Percentiles rank a stretch among this genome's conserved stretches.
These are phyloP conservation scores for Phalloptychus januarius DNA, from an alignment of 2,797 vertebrate species.

Conservation along the genomic window DNA sequence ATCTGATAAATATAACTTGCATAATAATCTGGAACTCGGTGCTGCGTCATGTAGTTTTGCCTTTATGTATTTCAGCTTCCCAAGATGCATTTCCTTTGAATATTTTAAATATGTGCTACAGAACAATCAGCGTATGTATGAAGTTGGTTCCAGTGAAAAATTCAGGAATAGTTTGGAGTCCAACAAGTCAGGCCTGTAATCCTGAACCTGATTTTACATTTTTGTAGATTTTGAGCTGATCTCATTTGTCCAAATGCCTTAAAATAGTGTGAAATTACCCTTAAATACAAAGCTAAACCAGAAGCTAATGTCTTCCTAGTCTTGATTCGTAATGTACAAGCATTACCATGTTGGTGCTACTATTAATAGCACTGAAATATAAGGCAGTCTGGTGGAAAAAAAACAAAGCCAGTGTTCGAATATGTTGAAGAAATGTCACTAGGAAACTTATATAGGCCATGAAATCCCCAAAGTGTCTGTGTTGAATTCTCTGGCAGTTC, in stretches of 20 bases:
- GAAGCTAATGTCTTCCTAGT: neutral
- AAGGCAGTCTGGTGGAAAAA: too few relatives aligned
- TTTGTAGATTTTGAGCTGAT: neutral
- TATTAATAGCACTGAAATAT: neutral
- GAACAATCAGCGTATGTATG: too few relatives aligned
- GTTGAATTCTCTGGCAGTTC: neutral
- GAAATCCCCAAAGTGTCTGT: neutral
- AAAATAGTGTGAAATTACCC: neutral
- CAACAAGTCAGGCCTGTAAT: too few relatives aligned
- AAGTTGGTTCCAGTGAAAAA: too few relatives aligned
- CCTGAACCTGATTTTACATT: too few relatives aligned
- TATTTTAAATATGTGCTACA: too few relatives aligned
- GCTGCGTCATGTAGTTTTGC: too few relatives aligned
- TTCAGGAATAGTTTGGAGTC: too few relatives aligned
- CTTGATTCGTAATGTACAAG: neutral
- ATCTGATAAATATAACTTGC: too few relatives aligned
- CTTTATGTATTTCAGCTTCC: too few relatives aligned
- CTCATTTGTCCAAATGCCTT: neutral
- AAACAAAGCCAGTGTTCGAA: neutral
- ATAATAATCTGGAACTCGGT: too few relatives aligned
- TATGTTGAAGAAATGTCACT: neutral
- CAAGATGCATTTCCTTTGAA: too few relatives aligned
- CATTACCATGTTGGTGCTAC: neutral
- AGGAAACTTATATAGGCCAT: constrained; percentile 2
- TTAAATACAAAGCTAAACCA: neutral